Conservation (phyloP, 2,113 vertebrate genomes). For the Bufo gargarizans region DNA sequence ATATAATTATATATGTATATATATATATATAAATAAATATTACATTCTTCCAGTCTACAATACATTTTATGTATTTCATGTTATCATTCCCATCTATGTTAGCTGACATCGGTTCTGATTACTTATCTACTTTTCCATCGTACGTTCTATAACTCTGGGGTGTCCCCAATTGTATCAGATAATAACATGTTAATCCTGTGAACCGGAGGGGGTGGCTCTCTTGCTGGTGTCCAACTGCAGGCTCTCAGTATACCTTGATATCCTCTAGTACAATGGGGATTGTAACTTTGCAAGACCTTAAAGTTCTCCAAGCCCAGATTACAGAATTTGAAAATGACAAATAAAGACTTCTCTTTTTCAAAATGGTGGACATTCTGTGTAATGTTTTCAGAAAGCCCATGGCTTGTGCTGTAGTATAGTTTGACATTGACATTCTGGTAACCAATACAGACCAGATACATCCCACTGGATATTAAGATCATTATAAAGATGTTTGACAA, state of each 20-base stretch:
- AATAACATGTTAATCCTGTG: not conserved
- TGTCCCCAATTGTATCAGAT: not conserved
- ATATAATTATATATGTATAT: conserved; percentile 65
- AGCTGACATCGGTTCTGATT: conserved; percentile 58
- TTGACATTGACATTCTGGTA: not conserved
- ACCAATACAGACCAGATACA: not conserved
- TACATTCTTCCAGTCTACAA: conserved; percentile 78
- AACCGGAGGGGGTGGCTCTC: no score
- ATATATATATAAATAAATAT: conserved; percentile 77
- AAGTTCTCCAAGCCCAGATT: not conserved
- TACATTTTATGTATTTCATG: conserved; percentile 72
- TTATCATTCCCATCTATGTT: conserved; percentile 65
- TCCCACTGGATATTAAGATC: not conserved
- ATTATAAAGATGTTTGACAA: not conserved
- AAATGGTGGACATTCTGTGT: not conserved
- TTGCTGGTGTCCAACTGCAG: not conserved
- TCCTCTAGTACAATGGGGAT: not conserved
- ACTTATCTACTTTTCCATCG: not conserved
- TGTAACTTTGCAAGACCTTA: not conserved
- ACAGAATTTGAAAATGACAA: not conserved
- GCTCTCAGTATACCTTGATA: not conserved
- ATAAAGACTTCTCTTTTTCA: not conserved
- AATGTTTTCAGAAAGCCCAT: not conserved
- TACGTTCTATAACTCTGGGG: not conserved
- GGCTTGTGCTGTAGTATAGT: not conserved